A percentile compares a stretch with the other conserved stretches of the same genome.
Evolutionary conservation across 2,888 invertebrate species (phyloP).

Genomic region (Lasius platythorax): DNA sequence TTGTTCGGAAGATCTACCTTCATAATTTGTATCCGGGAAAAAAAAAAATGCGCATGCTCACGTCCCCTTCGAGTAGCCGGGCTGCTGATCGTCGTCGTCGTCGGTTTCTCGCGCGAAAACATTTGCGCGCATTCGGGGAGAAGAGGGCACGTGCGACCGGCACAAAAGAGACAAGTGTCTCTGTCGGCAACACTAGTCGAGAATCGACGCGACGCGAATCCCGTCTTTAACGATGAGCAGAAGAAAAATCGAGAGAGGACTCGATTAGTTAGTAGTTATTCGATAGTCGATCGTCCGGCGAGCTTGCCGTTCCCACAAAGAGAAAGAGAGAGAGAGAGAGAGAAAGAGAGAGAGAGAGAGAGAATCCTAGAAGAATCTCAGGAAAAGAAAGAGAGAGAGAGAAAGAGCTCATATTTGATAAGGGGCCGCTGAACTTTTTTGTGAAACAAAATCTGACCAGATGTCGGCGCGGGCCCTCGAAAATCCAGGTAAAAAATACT

Average conservation of each 20-base stretch:
- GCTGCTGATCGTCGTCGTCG: neutral
- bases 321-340: neutral
- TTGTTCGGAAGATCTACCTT: conserved; percentile 58
- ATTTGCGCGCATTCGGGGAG: conserved; percentile 61
- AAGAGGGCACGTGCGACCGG: conserved; percentile 28
- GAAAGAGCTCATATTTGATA: conserved; percentile 78
- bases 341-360: too few species aligned
- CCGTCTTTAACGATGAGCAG: conserved; percentile 6
- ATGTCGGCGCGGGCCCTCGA: conserved; percentile 76
- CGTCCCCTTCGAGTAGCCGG: conserved; percentile 18
- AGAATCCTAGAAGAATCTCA: too few species aligned
- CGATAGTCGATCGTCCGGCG: conserved; percentile 42
- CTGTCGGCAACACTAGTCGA: neutral
- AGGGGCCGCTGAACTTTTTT: conserved; percentile 78
- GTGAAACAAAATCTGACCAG: conserved; percentile 85
- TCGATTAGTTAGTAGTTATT: conserved; percentile 31
- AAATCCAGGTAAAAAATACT: conserved; percentile 79
- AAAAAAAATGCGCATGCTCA: conserved; percentile 54
- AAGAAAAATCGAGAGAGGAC: neutral
- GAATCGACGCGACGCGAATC: neutral
- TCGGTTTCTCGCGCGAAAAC: conserved; percentile 55
- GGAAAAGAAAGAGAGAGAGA: neutral
- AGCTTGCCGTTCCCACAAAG: conserved; percentile 70
- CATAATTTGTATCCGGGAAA: conserved; percentile 60
- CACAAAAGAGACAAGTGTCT: conserved; percentile 33